Evolutionary conservation across 2,113 vertebrate species (phyloP).

Genomic region (Bubo bubo): DNA sequence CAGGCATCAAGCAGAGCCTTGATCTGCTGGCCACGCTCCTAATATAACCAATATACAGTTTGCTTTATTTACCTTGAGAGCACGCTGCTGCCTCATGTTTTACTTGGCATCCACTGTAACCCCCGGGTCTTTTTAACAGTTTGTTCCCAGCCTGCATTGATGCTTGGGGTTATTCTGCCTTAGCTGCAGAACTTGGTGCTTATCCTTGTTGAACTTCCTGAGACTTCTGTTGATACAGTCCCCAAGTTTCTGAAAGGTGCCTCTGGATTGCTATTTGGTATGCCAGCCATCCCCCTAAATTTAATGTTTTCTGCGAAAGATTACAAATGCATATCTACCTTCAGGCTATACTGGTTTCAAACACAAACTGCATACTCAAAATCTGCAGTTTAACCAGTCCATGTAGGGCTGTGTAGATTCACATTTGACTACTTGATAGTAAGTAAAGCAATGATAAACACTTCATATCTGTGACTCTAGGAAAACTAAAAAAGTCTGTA

Average conservation of each 20-base stretch:
- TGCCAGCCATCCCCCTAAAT: neutral
- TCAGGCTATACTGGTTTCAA: neutral
- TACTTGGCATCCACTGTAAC: neutral
- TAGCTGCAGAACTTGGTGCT: neutral
- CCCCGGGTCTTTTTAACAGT: neutral
- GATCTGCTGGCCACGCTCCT: neutral
- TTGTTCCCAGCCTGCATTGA: neutral
- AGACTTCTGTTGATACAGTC: neutral
- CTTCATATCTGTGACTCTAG: neutral
- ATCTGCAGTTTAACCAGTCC: neutral
- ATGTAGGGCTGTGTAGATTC: neutral
- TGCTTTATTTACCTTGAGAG: conserved; percentile 24
- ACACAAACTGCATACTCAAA: neutral
- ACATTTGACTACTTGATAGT: neutral
- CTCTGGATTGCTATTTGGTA: neutral
- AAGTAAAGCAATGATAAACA: neutral
- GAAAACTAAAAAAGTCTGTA: neutral
- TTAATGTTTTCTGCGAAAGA: neutral
- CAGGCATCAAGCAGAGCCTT: neutral
- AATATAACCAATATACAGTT: neutral
- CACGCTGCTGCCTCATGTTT: neutral
- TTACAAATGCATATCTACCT: neutral
- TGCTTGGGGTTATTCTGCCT: neutral
- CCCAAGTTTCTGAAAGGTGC: neutral
- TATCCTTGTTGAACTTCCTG: neutral